Percentiles rank a stretch among this genome's conserved stretches.
phyloP scores from a whole-genome alignment of 2,113 vertebrate species.

The Dicentrarchus labrax region DNA sequence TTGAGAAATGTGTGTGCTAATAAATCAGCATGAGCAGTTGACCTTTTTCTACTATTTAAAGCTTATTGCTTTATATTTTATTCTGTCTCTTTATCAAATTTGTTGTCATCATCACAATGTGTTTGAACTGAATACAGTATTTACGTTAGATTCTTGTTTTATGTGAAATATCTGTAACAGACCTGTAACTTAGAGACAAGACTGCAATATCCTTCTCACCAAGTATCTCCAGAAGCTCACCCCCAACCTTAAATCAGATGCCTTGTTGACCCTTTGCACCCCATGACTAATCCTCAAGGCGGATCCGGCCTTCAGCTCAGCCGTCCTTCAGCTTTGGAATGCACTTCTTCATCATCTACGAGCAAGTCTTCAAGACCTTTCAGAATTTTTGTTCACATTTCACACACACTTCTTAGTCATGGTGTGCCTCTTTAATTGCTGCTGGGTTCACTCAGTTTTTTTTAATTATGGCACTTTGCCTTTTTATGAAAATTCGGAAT shows the following conservation, averaged over 20 bases:
- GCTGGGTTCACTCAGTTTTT: background rate
- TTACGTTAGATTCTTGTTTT: background rate
- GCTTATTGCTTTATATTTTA: background rate
- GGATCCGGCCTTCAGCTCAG: conserved; percentile 3
- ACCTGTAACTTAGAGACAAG: background rate
- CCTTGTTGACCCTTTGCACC: conserved; percentile 39
- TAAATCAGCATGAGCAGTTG: background rate
- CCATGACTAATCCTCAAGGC: conserved; percentile 33
- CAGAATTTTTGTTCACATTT: too few species aligned
- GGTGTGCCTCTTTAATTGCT: background rate
- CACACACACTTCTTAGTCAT: background rate
- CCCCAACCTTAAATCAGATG: conserved; percentile 25
- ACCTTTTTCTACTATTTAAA: background rate
- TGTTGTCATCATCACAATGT: background rate
- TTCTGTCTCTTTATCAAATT: background rate
- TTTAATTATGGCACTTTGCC: background rate
- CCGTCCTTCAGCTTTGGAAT: conserved; percentile 31
- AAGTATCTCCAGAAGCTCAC: background rate
- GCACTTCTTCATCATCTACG: conserved; percentile 10
- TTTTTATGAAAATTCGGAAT: background rate
- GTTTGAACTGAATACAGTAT: background rate
- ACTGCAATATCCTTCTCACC: too few species aligned
- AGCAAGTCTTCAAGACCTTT: background rate
- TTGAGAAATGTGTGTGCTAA: background rate
- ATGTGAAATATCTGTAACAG: background rate